Evolutionary conservation across 2,888 invertebrate species (phyloP), one percentile per base, ranked within the genome.

Genomic region (Diplolepis rosae): DNA sequence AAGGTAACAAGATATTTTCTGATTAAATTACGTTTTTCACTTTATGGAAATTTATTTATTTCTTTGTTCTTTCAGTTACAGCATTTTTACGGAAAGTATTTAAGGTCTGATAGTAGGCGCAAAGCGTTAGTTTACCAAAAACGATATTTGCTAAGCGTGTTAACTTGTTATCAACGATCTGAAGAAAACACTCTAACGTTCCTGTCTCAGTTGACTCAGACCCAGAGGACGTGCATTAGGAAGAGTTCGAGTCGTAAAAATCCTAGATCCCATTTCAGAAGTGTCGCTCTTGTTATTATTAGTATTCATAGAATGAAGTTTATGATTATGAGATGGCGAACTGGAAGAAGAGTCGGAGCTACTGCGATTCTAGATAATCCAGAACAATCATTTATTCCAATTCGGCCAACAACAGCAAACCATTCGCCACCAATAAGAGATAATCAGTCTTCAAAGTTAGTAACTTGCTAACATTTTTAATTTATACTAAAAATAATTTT

Each of bases 121-220:
- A 97, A 96, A 87, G 95, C 97, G 13, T 90, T 98, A 68, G 92
- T 95, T 66, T 97, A 95, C 92, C 98, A 98, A 90, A 98, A 98
- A 89, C 92, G 94, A 22, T 98, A 97, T 88, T 89, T 98, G 68
- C 91, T 95, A 76, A 91, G 94, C 15, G 92, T 95, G 71, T 85
- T 95, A 52, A 89, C 85, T 75, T 92, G 90, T 52, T 94, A 89
- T 90, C 92, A 92, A 85, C 89, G 83, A 69, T 88, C 83, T 1
- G 89, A 90, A 78, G 89, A 82, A 77, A 91, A 87, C 80, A 92
- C 91, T 0, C 76, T 91, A 18, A 86, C 87, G 11, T 79, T 86
- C 30, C 80, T 89, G 15, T 85, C 89, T 82, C 79, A 90, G 87
- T 71, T 89, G 80, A 84, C 89, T 82, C 87, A 88, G 88, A 83